phyloP scores from a whole-genome alignment of 1,140 invertebrate species.

The Drosophila biarmipes region DNA sequence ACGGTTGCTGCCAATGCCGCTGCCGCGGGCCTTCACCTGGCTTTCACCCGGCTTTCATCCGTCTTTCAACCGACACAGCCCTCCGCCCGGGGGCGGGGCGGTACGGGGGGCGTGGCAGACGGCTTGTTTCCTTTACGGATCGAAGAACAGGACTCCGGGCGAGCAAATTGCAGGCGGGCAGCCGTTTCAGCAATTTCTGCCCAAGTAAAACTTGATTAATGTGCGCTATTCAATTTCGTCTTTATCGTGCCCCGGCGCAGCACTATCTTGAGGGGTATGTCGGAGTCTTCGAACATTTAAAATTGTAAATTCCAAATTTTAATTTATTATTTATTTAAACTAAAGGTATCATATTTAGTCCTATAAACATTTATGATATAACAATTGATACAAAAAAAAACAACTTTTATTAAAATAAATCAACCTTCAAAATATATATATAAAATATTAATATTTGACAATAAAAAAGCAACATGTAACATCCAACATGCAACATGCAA shows the following conservation, averaged over 20 bases:
- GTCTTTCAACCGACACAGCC: constrained; percentile 2
- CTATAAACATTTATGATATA: too few relatives aligned
- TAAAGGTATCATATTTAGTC: too few relatives aligned
- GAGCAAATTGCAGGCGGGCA: constrained; percentile 11
- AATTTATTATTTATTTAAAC: too few relatives aligned
- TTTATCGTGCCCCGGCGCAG: neutral
- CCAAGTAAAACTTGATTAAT: constrained; percentile 57
- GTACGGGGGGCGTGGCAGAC: neutral
- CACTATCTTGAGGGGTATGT: neutral
- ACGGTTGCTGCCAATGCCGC: constrained; percentile 1
- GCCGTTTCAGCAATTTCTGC: constrained; percentile 22
- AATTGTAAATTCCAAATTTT: neutral
- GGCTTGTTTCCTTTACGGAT: constrained; percentile 20
- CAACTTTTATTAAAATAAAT: too few relatives aligned
- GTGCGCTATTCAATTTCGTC: constrained; percentile 46
- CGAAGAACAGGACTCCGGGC: constrained; percentile 24
- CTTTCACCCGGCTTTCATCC: constrained; percentile 42
- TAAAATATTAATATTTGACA: too few relatives aligned
- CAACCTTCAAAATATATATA: too few relatives aligned
- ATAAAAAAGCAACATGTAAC: too few relatives aligned
- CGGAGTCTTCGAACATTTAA: neutral
- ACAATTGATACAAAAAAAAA: too few relatives aligned
- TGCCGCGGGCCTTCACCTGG: constrained; percentile 27
- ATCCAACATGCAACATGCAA: too few relatives aligned
- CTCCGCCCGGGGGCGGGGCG: neutral